Percentiles rank a stretch among this genome's conserved stretches.
phyloP scores from a whole-genome alignment of 2,797 vertebrate genomes.

The Malacoraja senta region DNA sequence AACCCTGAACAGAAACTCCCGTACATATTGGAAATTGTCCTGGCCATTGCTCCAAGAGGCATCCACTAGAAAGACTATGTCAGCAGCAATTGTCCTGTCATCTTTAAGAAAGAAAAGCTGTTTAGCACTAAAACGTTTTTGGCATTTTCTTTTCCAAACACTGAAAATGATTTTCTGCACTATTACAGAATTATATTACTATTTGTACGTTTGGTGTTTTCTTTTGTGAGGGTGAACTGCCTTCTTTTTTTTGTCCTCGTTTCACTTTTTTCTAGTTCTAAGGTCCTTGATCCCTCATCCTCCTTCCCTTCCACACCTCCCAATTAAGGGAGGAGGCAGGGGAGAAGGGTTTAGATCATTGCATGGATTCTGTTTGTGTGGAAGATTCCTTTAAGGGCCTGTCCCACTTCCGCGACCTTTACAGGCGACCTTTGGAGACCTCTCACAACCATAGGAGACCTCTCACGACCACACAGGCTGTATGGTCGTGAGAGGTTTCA shows the following conservation, averaged over 20 bases:
- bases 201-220: not conserved
- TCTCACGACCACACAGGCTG: too few relatives aligned
- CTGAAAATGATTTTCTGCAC: not conserved
- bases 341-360: not conserved
- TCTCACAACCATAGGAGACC: too few relatives aligned
- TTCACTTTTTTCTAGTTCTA: not conserved
- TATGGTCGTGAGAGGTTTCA: too few relatives aligned
- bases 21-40: conserved; percentile 77
- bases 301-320: not conserved
- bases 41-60: conserved; percentile 75
- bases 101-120: conserved; percentile 73
- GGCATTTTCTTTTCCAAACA: conserved; percentile 38
- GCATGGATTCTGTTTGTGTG: not conserved
- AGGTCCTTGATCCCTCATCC: not conserved
- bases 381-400: not conserved
- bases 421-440: too few relatives aligned
- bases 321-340: not conserved
- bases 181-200: conserved; percentile 10
- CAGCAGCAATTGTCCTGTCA: conserved; percentile 67
- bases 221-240: not conserved
- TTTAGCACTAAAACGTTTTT: conserved; percentile 54
- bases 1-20: conserved; percentile 73
- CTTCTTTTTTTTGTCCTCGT: not conserved
- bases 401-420: too few relatives aligned
- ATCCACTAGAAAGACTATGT: conserved; percentile 91